These are phyloP conservation scores for Chloebia gouldiae DNA, from an alignment of 2,113 vertebrate genomes.

Conservation along the genomic window DNA sequence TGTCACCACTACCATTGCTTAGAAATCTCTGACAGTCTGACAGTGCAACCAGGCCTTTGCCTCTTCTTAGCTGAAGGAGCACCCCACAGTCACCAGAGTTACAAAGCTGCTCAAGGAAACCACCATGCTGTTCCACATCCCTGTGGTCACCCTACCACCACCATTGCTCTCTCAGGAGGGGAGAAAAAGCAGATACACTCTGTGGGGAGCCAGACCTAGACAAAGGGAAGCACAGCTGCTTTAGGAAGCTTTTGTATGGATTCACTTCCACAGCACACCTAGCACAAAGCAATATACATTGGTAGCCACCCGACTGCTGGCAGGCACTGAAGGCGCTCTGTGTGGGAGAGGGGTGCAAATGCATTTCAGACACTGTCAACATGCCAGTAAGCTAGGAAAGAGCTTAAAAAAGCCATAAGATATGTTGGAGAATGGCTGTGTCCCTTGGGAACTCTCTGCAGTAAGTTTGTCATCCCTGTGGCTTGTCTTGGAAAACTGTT, in stretches of 20 bases:
- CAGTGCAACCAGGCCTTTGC: not conserved
- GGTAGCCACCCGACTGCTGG: not conserved
- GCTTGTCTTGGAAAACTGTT: not conserved
- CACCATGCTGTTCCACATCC: not conserved
- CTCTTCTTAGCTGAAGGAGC: not conserved
- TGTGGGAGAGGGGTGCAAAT: not conserved
- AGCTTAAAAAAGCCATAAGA: not conserved
- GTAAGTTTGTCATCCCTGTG: not conserved
- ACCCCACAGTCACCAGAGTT: not conserved
- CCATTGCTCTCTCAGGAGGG: fast-evolving
- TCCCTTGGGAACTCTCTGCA: not conserved
- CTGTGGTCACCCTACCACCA: not conserved
- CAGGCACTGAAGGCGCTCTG: not conserved
- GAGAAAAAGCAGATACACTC: not conserved
- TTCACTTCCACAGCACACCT: not conserved
- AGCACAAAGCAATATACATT: not conserved
- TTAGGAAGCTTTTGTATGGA: not conserved
- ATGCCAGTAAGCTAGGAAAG: not conserved
- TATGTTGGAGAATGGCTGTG: fast-evolving
- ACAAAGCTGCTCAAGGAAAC: not conserved
- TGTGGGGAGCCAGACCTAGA: not conserved
- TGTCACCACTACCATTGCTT: not conserved
- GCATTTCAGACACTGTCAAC: not conserved
- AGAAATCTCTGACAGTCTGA: constrained; percentile 21
- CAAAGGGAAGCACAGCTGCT: not conserved